phyloP scores from a whole-genome alignment of 2,113 vertebrate species.

The Actinemys pallida region DNA sequence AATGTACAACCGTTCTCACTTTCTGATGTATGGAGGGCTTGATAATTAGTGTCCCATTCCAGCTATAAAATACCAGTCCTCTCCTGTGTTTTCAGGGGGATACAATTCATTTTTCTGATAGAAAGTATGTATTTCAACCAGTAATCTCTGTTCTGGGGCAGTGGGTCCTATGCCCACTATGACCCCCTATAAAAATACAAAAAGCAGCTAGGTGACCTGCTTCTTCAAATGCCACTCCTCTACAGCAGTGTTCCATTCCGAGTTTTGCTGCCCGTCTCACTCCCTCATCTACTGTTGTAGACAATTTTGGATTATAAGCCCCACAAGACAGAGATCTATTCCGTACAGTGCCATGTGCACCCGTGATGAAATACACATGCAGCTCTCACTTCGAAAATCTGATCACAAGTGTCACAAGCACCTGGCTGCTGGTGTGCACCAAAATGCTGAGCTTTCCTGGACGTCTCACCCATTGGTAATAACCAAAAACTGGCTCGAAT shows the following conservation, averaged over 20 bases:
- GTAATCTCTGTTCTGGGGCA: background rate
- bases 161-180: background rate
- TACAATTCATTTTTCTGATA: background rate
- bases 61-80: too few relatives aligned
- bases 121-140: background rate
- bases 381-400: background rate
- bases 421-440: background rate
- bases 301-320: background rate
- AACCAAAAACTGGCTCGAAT: background rate
- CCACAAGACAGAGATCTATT: background rate
- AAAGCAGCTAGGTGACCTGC: background rate
- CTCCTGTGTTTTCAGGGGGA: background rate
- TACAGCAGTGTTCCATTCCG: background rate
- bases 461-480: background rate
- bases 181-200: background rate
- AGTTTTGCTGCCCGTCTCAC: background rate
- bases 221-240: background rate
- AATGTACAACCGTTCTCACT: background rate
- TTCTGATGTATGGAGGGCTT: rapidly evolving
- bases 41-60: too few relatives aligned
- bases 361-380: background rate
- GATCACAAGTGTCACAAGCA: background rate
- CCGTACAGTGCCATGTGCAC: background rate
- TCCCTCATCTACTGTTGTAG: background rate
- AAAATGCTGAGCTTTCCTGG: background rate